Conservation (phyloP, 2,797 vertebrate species). For the Pantherophis vulpinus region DNA sequence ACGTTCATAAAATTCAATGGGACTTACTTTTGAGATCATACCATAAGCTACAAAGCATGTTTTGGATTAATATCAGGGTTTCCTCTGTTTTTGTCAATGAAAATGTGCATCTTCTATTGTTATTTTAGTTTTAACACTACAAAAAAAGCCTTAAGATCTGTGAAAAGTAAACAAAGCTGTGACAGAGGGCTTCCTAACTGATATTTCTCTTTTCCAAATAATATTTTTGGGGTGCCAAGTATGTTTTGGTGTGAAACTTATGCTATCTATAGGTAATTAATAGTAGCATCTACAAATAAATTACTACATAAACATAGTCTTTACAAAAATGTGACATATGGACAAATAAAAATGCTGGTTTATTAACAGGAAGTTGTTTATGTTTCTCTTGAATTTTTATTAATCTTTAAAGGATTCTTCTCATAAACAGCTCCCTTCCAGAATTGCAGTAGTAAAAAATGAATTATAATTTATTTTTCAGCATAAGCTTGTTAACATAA, state of each 20-base stretch:
- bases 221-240: not conserved
- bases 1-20: not conserved
- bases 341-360: not conserved
- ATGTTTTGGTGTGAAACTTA: not conserved
- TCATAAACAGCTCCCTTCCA: constrained; percentile 37
- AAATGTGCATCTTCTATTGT: not conserved
- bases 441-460: constrained; percentile 22
- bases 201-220: not conserved
- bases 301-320: not conserved
- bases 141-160: not conserved
- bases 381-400: not conserved
- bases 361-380: not conserved
- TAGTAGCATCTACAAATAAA: not conserved
- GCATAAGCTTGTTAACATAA: not conserved
- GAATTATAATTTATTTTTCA: not conserved
- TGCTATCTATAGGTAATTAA: not conserved
- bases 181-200: no score
- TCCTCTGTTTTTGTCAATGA: not conserved
- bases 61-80: not conserved
- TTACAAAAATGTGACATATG: not conserved
- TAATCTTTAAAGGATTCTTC: not conserved
- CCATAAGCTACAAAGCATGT: not conserved
- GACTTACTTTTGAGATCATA: not conserved
- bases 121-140: not conserved
- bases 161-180: not conserved